Evolutionary conservation across 2,888 invertebrate genomes (phyloP), one percentile per base, ranked within the genome.

Genomic region (Mythimna ferrago): DNA sequence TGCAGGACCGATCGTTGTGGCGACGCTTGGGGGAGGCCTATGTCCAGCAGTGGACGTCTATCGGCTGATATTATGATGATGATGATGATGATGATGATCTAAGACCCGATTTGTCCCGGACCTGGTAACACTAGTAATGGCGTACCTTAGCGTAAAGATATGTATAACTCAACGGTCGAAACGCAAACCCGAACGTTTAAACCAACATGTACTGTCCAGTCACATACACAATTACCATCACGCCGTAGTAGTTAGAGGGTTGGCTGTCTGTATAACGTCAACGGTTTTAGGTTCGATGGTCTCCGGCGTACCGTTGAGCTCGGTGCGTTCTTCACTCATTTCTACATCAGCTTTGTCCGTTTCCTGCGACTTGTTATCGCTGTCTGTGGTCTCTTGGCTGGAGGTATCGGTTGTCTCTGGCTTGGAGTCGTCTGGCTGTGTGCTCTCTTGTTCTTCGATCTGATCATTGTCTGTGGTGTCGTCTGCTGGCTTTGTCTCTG

Each of bases 391-490:
- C 75, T 89, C 94, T 62, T 94, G 94, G 86, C 94, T 94, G 38
- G 94, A 92, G 0, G 93, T 91, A 89, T 94, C 94, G 16, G 91
- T 92, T 14, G 88, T 92, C 76, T 93, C 94, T 0, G 91, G 88
- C 78, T 93, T 92, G 21, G 88, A 78, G 61, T 88, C 89, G 54
- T 89, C 88, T 11, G 61, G 66, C 44, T 88, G 86, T 54, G 86
- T 81, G 62, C 86, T 85, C 9, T 86, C 82, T 61, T 41, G 60
- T 60, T 60, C 58, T 16, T 87, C 80, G 38, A 83, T 81, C 68
- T 88, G 85, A 53, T 91, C 89, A 2, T 78, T 66, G 48, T 88
- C 90, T 38, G 80, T 78, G 80, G 89, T 85, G 38, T 82, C 81
- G 60, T 80, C 82, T 66, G 82, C 81, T 68, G 82, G 66, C 84